Conservation (phyloP, 1,140 invertebrate genomes). For the Papilio polytes region DNA sequence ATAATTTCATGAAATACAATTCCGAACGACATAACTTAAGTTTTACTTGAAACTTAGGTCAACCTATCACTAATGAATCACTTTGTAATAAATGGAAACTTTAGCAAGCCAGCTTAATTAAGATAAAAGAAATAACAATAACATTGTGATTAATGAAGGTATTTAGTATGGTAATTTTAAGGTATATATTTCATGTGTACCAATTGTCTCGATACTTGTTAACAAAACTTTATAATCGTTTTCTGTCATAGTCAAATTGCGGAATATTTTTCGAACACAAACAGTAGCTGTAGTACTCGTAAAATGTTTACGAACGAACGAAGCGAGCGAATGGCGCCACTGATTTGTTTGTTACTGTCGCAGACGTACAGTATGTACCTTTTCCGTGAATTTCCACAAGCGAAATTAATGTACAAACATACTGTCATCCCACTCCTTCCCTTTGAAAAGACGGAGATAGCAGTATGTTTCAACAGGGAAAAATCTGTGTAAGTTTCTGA, state of each 20-base stretch:
- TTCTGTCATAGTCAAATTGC: not conserved
- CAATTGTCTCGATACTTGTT: not conserved
- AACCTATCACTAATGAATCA: too few species aligned
- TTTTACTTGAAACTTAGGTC: too few species aligned
- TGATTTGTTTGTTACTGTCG: conserved; percentile 4
- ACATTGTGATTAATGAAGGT: too few species aligned
- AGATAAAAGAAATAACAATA: too few species aligned
- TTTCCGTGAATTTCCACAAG: not conserved
- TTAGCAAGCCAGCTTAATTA: too few species aligned
- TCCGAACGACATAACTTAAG: too few species aligned
- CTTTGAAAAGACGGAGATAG: not conserved
- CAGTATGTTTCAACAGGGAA: too few species aligned
- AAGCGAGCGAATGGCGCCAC: conserved; percentile 17
- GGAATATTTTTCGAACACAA: conserved; percentile 11
- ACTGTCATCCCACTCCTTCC: not conserved
- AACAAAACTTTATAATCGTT: not conserved
- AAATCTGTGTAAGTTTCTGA: too few species aligned
- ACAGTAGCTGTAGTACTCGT: conserved; percentile 1
- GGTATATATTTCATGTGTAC: not conserved
- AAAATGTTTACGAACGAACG: conserved; percentile 19
- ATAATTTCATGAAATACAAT: too few species aligned
- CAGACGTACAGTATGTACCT: not conserved
- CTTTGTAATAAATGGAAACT: too few species aligned
- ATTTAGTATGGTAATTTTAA: too few species aligned
- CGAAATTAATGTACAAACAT: not conserved